Evolutionary conservation across 2,113 vertebrate species (phyloP).

Genomic region (Canis aureus): DNA sequence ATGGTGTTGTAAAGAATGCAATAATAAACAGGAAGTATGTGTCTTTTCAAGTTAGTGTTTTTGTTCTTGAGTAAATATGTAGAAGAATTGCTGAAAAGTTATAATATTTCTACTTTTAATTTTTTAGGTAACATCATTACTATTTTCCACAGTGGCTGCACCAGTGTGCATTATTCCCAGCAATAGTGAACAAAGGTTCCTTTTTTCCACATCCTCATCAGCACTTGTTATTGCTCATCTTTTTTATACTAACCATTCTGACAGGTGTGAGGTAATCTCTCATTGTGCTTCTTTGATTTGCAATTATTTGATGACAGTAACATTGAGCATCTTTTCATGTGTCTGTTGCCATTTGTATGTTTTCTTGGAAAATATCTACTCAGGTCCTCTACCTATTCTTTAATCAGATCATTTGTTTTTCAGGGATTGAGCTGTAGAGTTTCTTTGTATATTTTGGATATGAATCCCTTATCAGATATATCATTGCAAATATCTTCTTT

Average conservation of each 20-base stretch:
- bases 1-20: rapidly evolving
- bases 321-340: neutral
- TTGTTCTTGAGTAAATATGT: neutral
- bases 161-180: neutral
- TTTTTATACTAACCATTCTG: neutral
- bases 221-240: neutral
- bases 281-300: neutral
- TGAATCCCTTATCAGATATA: neutral
- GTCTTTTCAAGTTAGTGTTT: neutral
- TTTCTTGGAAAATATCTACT: neutral
- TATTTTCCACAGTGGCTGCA: neutral
- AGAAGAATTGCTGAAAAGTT: neutral
- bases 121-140: neutral
- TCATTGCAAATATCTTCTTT: neutral
- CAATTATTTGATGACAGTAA: neutral
- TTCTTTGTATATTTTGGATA: neutral
- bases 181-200: neutral
- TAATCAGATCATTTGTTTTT: neutral
- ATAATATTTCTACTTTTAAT: neutral
- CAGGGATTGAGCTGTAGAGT: neutral
- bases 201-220: neutral
- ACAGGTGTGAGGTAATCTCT: neutral
- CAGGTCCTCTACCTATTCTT: neutral
- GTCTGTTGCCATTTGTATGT: neutral
- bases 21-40: rapidly evolving